Evolutionary conservation across 2,113 vertebrate genomes (phyloP).

Genomic region (Ictalurus furcatus): DNA sequence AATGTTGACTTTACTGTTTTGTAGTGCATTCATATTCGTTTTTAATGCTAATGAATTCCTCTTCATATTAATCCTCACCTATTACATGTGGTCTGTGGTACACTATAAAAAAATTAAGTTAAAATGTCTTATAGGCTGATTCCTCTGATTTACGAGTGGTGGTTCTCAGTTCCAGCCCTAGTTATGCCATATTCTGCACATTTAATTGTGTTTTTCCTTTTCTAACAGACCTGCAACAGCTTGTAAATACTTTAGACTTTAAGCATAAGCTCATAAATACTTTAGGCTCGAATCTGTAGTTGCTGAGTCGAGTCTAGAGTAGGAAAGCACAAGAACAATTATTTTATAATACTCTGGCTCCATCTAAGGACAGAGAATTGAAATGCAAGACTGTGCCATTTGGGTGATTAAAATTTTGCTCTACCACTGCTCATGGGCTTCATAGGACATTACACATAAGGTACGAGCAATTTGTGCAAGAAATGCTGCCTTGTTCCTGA

Average conservation of each 20-base stretch:
- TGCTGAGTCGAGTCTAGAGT: background rate
- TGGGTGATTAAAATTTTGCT: background rate
- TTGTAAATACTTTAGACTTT: background rate
- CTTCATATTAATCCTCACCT: background rate
- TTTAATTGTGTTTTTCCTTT: background rate
- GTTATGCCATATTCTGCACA: background rate
- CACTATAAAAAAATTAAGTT: background rate
- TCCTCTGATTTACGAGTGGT: background rate
- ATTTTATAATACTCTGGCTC: background rate
- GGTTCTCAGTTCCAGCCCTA: background rate
- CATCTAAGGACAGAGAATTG: conserved; percentile 16
- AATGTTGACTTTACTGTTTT: background rate
- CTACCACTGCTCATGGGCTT: background rate
- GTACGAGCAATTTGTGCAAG: background rate
- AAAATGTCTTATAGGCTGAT: background rate
- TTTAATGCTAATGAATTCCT: background rate
- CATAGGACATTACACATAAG: background rate
- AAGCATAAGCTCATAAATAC: background rate
- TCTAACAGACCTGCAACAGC: background rate
- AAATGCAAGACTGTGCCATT: background rate
- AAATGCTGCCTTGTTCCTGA: background rate
- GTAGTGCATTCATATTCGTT: background rate
- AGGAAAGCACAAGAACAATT: background rate
- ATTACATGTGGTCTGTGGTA: background rate
- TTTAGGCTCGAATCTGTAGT: background rate